These are phyloP conservation scores for Pogonus chalceus DNA, from an alignment of 1,140 invertebrate genomes.

Conservation along the genomic window DNA sequence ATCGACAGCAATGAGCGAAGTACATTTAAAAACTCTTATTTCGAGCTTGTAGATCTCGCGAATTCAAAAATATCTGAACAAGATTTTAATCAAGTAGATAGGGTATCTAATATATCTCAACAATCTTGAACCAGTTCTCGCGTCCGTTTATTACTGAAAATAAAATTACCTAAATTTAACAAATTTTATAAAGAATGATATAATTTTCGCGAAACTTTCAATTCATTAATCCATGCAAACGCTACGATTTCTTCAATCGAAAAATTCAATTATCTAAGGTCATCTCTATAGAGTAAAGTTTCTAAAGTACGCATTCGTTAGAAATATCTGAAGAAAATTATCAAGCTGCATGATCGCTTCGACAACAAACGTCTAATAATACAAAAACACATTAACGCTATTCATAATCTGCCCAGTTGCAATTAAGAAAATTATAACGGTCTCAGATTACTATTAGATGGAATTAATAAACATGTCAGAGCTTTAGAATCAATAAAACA, in stretches of 20 bases:
- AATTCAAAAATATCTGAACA: not conserved
- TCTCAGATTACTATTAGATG: constrained; percentile 29
- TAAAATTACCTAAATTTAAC: constrained; percentile 25
- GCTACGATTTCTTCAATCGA: constrained; percentile 18
- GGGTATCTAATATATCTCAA: not conserved
- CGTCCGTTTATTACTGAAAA: constrained; percentile 17
- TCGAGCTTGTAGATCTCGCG: not conserved
- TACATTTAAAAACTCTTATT: not conserved
- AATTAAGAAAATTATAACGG: constrained; percentile 17
- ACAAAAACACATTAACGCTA: constrained; percentile 27
- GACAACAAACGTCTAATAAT: constrained; percentile 30
- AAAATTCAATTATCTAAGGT: constrained; percentile 28
- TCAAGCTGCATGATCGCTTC: constrained; percentile 28
- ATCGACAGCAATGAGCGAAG: not conserved
- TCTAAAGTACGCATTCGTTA: constrained; percentile 21
- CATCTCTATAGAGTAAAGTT: constrained; percentile 25
- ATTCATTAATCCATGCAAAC: constrained; percentile 24
- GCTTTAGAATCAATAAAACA: constrained; percentile 25
- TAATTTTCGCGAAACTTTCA: constrained; percentile 25
- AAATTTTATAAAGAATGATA: constrained; percentile 27
- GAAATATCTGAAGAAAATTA: constrained; percentile 30
- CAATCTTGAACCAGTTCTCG: not conserved
- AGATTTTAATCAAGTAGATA: not conserved
- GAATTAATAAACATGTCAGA: constrained; percentile 25
- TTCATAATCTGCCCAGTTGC: constrained; percentile 22